Evolutionary conservation across 2,888 invertebrate genomes (phyloP), one percentile per base, ranked within the genome.

Genomic region (Ennomos quercinarius): DNA sequence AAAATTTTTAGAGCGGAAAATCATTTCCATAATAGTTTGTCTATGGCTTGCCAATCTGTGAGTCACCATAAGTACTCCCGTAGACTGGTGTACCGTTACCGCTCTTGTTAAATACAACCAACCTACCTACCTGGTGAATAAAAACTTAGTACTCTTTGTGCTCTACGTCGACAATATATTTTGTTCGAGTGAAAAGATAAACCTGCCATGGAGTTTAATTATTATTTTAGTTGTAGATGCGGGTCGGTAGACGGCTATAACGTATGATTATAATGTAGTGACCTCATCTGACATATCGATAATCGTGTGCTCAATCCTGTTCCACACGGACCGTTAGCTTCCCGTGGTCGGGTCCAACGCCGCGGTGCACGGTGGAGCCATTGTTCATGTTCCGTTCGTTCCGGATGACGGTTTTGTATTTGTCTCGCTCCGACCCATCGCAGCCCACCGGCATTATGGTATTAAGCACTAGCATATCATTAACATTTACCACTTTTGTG

Each of bases 1-100:
- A 72, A 65, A 67, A 60, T 75, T 78, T 83, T 74, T 77, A 77
- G 81, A 86, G 82, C 83, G 83, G 81, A 84, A 87, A 86, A 83
- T 80, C 73, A 78, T 81, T 84, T 80, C 78, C 81, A 80, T 81
- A 80, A 80, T 70, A 70, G 69, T 73, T 73, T 67, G 46, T 50
- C 46, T 57, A 76, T 75, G 74, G 73, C 77, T 71, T 77, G 70
- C 68, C 67, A 72, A 71, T 70, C 64, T 73, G 70, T 88, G 88
- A 86, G 74, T 87, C 86, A 87, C 70, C 73, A 70, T 66, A 61
- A 61, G 61, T 51, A 66, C 72, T 67, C n/a, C n/a, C 10, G 10
- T 35, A 37, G 44, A 72, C 70, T 51, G 50, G 35, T 41, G 46
- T 60, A 60, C 60, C 60, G 60, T 56, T 78, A 85, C 85, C 81